A percentile compares a stretch with the other conserved stretches of the same genome.
Evolutionary conservation across 1,140 invertebrate genomes (phyloP).

Genomic region (Ctenoplectra terminalis): DNA sequence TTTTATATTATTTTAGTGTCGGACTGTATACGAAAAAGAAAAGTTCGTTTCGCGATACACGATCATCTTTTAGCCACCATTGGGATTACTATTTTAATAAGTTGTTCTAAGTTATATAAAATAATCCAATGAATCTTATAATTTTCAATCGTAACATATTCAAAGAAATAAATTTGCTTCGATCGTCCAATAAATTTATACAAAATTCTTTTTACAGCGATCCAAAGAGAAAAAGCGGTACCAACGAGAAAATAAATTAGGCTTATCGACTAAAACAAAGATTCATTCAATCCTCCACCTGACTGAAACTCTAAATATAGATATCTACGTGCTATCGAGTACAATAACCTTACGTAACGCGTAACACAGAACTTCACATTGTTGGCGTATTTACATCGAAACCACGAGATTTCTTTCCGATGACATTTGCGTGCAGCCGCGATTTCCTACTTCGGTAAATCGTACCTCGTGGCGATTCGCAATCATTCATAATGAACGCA

Average conservation of each 20-base stretch:
- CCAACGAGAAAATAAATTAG: background rate
- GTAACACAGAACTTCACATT: background rate
- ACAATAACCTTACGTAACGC: too few species aligned
- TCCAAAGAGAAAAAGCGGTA: too few species aligned
- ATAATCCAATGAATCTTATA: too few species aligned
- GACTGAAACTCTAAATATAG: too few species aligned
- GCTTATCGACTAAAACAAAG: background rate
- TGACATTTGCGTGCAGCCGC: background rate
- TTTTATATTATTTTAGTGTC: background rate
- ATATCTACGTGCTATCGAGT: too few species aligned
- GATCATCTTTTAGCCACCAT: background rate
- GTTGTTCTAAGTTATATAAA: too few species aligned
- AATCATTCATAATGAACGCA: background rate
- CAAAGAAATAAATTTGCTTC: too few species aligned
- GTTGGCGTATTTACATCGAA: background rate
- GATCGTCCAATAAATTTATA: too few species aligned
- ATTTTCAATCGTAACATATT: too few species aligned
- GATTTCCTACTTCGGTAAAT: background rate
- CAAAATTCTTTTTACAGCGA: background rate
- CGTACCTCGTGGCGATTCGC: background rate
- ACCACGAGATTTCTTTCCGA: too few species aligned
- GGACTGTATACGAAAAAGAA: background rate
- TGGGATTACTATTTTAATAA: too few species aligned
- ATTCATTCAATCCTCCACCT: background rate
- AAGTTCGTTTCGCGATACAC: background rate